Conservation (phyloP, 2,888 invertebrate genomes). For the Brachypterus glaber region DNA sequence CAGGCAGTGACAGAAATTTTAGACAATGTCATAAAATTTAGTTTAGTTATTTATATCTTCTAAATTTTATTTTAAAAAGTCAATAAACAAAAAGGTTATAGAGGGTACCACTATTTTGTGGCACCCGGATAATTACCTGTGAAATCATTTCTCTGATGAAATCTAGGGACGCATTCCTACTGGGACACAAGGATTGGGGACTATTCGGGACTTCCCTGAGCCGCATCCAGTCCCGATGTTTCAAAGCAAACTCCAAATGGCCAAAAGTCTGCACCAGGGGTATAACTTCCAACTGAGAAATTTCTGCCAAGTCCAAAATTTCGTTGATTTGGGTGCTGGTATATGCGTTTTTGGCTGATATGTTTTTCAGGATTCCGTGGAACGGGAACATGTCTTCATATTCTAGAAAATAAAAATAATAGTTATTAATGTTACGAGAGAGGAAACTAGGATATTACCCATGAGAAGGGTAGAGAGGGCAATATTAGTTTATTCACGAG, state of each 20-base stretch:
- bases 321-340: constrained; percentile 44
- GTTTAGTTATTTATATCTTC: no score
- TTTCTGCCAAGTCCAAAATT: constrained; percentile 50
- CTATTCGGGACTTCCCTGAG: constrained; percentile 57
- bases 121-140: no score
- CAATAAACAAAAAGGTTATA: no score
- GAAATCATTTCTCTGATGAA: constrained; percentile 59
- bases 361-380: constrained; percentile 46
- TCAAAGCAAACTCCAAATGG: constrained; percentile 64
- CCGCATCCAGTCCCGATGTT: constrained; percentile 51
- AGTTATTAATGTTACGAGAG: not conserved
- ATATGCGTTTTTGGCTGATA: constrained; percentile 53
- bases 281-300: constrained; percentile 55
- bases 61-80: no score
- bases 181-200: constrained; percentile 65
- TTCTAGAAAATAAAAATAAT: constrained; percentile 37
- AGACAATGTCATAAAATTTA: no score
- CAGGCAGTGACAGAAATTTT: no score
- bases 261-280: constrained; percentile 71
- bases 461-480: no score
- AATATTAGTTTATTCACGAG: no score
- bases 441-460: no score
- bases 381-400: constrained; percentile 81
- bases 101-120: no score
- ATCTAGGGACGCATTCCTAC: constrained; percentile 50